A percentile compares a stretch with the other conserved stretches of the same genome.
Evolutionary conservation across 2,888 invertebrate genomes (phyloP).

Genomic region (Serripes groenlandicus): DNA sequence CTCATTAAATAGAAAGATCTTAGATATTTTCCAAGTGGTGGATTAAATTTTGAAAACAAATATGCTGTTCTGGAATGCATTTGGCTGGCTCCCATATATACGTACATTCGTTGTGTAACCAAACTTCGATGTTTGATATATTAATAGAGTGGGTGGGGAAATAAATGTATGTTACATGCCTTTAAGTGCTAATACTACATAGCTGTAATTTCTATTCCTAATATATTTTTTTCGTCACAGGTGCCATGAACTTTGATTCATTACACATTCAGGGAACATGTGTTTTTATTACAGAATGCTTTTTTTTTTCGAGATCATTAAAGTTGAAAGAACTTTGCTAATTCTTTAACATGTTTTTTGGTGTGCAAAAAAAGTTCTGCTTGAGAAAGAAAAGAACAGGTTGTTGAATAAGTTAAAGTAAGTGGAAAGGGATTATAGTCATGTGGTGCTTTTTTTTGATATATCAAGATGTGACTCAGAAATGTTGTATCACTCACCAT

Average conservation of each 20-base stretch:
- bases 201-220: not conserved
- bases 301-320: constrained; percentile 11
- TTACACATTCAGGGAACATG: not conserved
- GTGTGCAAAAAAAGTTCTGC: not conserved
- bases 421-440: too few relatives aligned
- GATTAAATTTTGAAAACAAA: constrained; percentile 48
- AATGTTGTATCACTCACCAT: too few relatives aligned
- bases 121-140: too few relatives aligned
- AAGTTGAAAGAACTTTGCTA: not conserved
- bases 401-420: not conserved
- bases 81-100: too few relatives aligned
- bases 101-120: too few relatives aligned
- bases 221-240: constrained; percentile 19
- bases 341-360: not conserved
- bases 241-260: constrained; percentile 17
- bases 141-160: constrained; percentile 16
- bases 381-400: constrained; percentile 16
- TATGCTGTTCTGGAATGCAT: constrained; percentile 14
- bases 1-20: constrained; percentile 15
- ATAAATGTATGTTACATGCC: not conserved
- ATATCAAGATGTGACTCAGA: too few relatives aligned
- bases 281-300: constrained; percentile 18
- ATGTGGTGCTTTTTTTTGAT: too few relatives aligned
- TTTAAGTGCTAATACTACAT: not conserved
- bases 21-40: constrained; percentile 23